A percentile compares a stretch with the other conserved stretches of the same genome.
phyloP scores from a whole-genome alignment of 2,888 invertebrate species.

The Brachyopa scutellaris region DNA sequence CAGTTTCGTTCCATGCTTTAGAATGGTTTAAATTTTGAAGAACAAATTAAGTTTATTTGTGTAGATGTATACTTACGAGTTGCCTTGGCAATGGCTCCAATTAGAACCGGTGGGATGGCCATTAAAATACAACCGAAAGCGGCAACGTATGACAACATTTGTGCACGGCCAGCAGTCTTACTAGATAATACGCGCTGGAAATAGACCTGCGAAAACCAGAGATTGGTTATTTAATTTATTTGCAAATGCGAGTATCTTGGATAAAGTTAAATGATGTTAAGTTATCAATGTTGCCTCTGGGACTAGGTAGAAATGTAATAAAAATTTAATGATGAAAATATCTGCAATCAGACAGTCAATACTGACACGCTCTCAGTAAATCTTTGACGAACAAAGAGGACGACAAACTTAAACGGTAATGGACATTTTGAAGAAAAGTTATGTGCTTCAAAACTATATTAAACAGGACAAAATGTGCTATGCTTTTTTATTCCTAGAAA shows the following conservation, averaged over 20 bases:
- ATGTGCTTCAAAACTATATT: too few relatives aligned
- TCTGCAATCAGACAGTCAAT: too few relatives aligned
- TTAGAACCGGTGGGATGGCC: slow-evolving; percentile 98
- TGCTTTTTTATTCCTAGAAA: too few relatives aligned
- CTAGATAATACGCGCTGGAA: slow-evolving; percentile 99
- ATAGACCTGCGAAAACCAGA: slow-evolving; percentile 89
- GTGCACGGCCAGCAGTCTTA: slow-evolving; percentile 96
- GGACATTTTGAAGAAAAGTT: too few relatives aligned
- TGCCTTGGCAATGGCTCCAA: slow-evolving; percentile 97
- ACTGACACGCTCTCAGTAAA: too few relatives aligned
- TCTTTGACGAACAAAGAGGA: too few relatives aligned
- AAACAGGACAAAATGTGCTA: too few relatives aligned
- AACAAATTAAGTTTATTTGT: too few relatives aligned
- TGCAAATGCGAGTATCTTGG: too few relatives aligned
- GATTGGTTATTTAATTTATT: background rate
- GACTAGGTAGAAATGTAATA: background rate
- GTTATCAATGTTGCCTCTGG: background rate
- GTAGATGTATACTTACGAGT: slow-evolving; percentile 87
- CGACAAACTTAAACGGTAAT: too few relatives aligned
- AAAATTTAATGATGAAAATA: too few relatives aligned
- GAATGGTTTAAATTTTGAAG: too few relatives aligned
- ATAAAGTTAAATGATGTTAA: background rate
- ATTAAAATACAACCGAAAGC: slow-evolving; percentile 97
- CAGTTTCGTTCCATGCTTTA: slow-evolving; percentile 97
- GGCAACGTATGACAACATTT: slow-evolving; percentile 97